Evolutionary conservation across 2,113 vertebrate species (phyloP).

Genomic region (human (Homo sapiens)): GRCh38 chr2:3522001-3522500

Average conservation of each 20-base stretch:
- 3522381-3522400: neutral
- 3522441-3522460: rapidly evolving
- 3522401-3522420: neutral
- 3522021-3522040: neutral
- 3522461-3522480: neutral
- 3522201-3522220: neutral
- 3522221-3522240: neutral
- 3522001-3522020: neutral
- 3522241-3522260: no score
- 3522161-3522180: neutral
- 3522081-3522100: no score
- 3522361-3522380: no score
- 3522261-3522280: no score
- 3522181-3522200: rapidly evolving
- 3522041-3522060: neutral
- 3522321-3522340: no score
- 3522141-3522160: no score
- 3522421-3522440: neutral
- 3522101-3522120: neutral
- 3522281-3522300: no score
- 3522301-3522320: no score
- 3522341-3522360: no score
- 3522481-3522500: neutral
- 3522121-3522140: neutral
- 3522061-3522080: neutral